A percentile compares a stretch with the other conserved stretches of the same genome.
Evolutionary conservation across 2,797 vertebrate genomes (phyloP).

Genomic region (Holocentrus rufus): DNA sequence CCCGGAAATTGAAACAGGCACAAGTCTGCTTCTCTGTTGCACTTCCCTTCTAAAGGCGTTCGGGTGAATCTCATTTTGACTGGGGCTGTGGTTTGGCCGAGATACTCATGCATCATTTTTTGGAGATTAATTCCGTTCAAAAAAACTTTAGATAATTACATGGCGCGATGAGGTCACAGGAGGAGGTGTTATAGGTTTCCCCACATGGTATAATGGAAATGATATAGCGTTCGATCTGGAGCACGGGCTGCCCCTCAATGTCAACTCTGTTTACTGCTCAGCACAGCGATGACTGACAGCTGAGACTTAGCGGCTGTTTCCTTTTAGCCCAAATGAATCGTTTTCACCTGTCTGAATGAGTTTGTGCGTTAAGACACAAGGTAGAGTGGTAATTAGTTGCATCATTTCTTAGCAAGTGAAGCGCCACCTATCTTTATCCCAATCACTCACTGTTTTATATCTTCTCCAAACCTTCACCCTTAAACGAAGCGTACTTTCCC

Average conservation of each 20-base stretch:
- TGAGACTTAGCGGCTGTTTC: constrained; percentile 63
- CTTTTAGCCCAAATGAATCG: constrained; percentile 64
- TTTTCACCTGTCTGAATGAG: constrained; percentile 62
- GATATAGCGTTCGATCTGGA: constrained; percentile 36
- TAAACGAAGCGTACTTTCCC: constrained; percentile 39
- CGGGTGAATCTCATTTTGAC: constrained; percentile 2
- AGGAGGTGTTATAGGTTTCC: constrained; percentile 10
- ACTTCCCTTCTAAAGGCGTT: constrained; percentile 28
- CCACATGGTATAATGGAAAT: constrained; percentile 41
- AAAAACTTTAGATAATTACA: background rate
- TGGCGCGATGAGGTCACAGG: background rate
- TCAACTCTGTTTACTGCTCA: constrained; percentile 54
- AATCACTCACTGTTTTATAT: constrained; percentile 24
- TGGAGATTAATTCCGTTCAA: constrained; percentile 7
- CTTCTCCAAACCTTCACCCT: constrained; percentile 18
- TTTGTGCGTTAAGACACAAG: constrained; percentile 70
- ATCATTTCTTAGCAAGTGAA: constrained; percentile 70
- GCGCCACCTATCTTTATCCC: constrained; percentile 60
- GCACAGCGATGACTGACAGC: constrained; percentile 51
- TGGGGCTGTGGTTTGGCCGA: constrained; percentile 26
- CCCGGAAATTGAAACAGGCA: constrained; percentile 48
- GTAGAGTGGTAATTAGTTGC: constrained; percentile 71
- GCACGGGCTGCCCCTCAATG: constrained; percentile 28
- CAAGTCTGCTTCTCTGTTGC: constrained; percentile 40
- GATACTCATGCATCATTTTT: background rate